Evolutionary conservation across 2,113 vertebrate species (phyloP), one percentile per base, ranked within the genome.

Genomic region (Nerophis lumbriciformis): DNA sequence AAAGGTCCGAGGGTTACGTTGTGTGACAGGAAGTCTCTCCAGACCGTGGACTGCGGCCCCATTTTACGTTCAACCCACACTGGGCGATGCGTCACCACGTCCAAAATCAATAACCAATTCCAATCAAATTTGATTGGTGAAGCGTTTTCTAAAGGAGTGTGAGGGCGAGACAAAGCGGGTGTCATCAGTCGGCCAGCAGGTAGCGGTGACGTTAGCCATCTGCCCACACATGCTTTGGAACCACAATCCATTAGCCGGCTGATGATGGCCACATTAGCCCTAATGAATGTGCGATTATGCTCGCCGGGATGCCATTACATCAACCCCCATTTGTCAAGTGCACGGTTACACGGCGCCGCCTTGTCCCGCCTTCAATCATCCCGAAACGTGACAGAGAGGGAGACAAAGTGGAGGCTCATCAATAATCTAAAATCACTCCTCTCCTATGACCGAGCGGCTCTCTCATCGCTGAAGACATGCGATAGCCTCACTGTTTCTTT

Each of bases 181-280:
- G 28, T 71, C 50, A 65, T 64, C 45, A 56, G 47, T 19, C 15
- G 16, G 21, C 12, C 42, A 44, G 38, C 12, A 21, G 10, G 53
- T 68, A 65, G 78, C 67, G 56, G 45, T 53, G 65, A 75, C 67
- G 75, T 76, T 61, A 65, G 38, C 51, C 76, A 53, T 69, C 63
- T 67, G 68, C 15, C 52, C 55, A 59, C 2, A 45, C 71, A 73
- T 73, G 71, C 65, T 39, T 28, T 48, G 63, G 77, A 69, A 83
- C 78, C 75, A 78, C 81, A 71, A 45, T 65, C 77, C 81, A 75
- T 88, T 78, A 81, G 69, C 55, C 58, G 61, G 72, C 62, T 71
- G 79, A 84, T 81, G 80, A 87, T 63, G 50, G 59, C 48, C 51
- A 59, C 80, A 83, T 84, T 85, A 85, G 65, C 72, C 52, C 53